phyloP scores from a whole-genome alignment of 2,888 invertebrate genomes.

The Meliscaeva auricollis region DNA sequence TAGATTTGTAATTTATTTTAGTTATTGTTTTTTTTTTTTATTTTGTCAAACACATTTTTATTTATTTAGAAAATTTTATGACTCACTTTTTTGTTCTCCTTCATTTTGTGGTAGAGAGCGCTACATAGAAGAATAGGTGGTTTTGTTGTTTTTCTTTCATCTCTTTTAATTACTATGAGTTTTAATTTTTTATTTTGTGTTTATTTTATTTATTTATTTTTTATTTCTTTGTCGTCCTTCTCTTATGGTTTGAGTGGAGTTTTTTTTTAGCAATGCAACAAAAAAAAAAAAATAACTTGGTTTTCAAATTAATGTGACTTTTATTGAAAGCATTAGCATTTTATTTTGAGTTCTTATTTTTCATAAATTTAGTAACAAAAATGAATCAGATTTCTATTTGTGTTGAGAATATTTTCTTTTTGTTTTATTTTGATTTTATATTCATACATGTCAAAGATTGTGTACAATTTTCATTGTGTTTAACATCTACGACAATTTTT shows the following conservation, averaged over 20 bases:
- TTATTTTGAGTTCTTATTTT: conserved; percentile 43
- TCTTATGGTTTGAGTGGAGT: conserved; percentile 19
- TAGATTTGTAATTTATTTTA: conserved; percentile 20
- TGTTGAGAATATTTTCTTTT: too few species aligned
- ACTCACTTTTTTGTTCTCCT: conserved; percentile 62
- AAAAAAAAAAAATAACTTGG: conserved; percentile 27
- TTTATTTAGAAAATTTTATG: conserved; percentile 67
- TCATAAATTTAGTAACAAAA: conserved; percentile 3
- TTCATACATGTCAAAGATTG: conserved; percentile 13
- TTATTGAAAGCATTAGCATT: conserved; percentile 27
- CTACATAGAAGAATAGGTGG: conserved; percentile 35
- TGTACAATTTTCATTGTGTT: conserved; percentile 16
- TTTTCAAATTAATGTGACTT: conserved; percentile 64
- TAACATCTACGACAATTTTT: conserved; percentile 38
- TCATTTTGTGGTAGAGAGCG: conserved; percentile 26
- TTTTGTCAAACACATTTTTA: conserved; percentile 53
- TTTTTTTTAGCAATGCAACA: conserved; percentile 33
- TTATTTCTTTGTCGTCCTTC: conserved; percentile 53
- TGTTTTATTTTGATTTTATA: too few species aligned
- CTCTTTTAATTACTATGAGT: conserved; percentile 62
- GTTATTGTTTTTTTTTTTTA: conserved; percentile 3
- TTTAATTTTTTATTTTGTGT: background rate
- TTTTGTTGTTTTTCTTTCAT: conserved; percentile 55
- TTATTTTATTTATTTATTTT: conserved; percentile 1
- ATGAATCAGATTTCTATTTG: conserved; percentile 14